phyloP scores from a whole-genome alignment of 2,113 vertebrate genomes.

The Lagopus leucura region DNA sequence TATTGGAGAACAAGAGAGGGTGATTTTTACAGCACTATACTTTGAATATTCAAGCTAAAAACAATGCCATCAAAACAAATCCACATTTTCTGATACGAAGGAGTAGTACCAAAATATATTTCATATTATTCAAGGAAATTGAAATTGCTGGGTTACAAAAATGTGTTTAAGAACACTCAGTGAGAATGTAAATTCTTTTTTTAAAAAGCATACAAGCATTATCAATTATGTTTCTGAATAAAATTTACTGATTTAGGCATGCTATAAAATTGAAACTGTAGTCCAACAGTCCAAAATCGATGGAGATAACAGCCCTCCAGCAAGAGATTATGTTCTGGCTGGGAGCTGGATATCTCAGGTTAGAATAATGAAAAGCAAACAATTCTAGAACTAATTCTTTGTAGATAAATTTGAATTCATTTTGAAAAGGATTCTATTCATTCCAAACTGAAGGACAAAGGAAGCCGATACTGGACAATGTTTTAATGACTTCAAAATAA shows the following conservation, averaged over 20 bases:
- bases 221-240: not conserved
- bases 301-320: not conserved
- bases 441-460: not conserved
- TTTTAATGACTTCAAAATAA: not conserved
- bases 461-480: not conserved
- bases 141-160: too few species aligned
- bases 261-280: not conserved
- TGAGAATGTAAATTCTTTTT: not conserved
- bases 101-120: not conserved
- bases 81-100: rapidly evolving
- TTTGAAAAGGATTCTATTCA: not conserved
- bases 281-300: not conserved
- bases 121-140: too few species aligned
- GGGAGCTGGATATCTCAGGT: not conserved
- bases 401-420: not conserved
- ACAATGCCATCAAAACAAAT: not conserved
- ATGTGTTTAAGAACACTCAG: too few species aligned
- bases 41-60: not conserved
- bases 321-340: not conserved
- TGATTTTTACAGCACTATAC: not conserved
- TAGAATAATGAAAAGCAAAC: not conserved
- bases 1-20: not conserved
- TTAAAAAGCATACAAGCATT: not conserved
- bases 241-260: not conserved
- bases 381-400: not conserved